These are phyloP conservation scores for Limnephilus marmoratus DNA, from an alignment of 2,888 invertebrate genomes.

Conservation along the genomic window DNA sequence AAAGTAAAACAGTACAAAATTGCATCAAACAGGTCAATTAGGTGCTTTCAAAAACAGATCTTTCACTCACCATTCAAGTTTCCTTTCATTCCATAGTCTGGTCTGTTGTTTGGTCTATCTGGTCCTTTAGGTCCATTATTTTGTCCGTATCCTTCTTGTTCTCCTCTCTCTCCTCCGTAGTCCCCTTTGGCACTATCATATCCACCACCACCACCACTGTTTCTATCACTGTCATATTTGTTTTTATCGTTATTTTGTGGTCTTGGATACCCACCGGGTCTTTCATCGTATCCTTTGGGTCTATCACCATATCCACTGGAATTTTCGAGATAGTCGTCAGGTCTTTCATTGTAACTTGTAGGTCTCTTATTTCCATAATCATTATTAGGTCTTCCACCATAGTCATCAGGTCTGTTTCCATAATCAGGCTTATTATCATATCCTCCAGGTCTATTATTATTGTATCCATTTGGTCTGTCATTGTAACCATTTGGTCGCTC, in stretches of 20 bases:
- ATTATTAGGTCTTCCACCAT: conserved; percentile 50
- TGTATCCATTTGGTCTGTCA: conserved; percentile 48
- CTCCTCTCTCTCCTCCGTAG: not conserved
- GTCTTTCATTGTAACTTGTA: conserved; percentile 42
- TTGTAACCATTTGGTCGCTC: conserved; percentile 48
- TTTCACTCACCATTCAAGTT: conserved; percentile 58
- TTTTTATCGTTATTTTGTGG: conserved; percentile 63
- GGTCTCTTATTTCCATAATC: conserved; percentile 60
- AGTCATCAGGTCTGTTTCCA: not conserved
- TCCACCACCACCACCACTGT: conserved; percentile 23
- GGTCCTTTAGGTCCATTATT: conserved; percentile 9
- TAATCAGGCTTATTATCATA: conserved; percentile 37
- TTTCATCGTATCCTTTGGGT: conserved; percentile 66
- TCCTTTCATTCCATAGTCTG: conserved; percentile 50
- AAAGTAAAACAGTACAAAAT: not conserved
- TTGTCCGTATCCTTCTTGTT: conserved; percentile 32
- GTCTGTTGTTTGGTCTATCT: conserved; percentile 15
- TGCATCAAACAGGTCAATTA: not conserved
- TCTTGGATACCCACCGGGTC: conserved; percentile 9
- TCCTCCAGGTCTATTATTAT: conserved; percentile 37
- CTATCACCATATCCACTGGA: conserved; percentile 55
- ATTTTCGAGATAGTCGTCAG: not conserved
- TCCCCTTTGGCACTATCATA: not conserved
- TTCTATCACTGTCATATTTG: conserved; percentile 65
- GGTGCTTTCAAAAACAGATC: not conserved